A percentile compares a stretch with the other conserved stretches of the same genome.
These are phyloP conservation scores for Drosophila lutescens DNA, from an alignment of 2,888 invertebrate species.

Conservation along the genomic window DNA sequence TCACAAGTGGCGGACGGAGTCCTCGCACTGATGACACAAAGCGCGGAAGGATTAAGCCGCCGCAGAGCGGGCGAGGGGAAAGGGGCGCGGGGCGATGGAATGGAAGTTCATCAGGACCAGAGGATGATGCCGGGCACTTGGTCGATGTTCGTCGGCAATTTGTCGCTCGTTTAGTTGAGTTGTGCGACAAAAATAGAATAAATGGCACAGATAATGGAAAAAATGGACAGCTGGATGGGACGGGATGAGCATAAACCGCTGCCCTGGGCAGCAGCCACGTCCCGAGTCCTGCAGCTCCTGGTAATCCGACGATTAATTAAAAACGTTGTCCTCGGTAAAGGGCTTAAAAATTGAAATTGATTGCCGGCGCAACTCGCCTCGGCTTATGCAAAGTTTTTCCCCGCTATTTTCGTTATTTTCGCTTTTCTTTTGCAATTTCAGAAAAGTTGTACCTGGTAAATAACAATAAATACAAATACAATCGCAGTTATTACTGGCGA, in stretches of 20 bases:
- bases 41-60: conserved; percentile 74
- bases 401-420: background rate
- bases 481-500: conserved; percentile 71
- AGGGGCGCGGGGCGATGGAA: conserved; percentile 50
- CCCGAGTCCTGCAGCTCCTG: conserved; percentile 53
- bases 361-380: conserved; percentile 55
- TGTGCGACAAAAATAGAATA: conserved; percentile 79
- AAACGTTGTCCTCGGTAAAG: conserved; percentile 81
- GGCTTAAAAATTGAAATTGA: conserved; percentile 79
- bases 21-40: conserved; percentile 70
- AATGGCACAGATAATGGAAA: conserved; percentile 75
- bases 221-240: conserved; percentile 66
- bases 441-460: conserved; percentile 58
- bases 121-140: conserved; percentile 24
- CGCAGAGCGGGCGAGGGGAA: conserved; percentile 34
- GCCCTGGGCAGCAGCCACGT: conserved; percentile 41
- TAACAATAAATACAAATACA: conserved; percentile 72
- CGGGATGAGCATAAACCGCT: conserved; percentile 59
- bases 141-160: conserved; percentile 64
- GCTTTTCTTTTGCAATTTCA: conserved; percentile 50
- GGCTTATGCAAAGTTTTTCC: conserved; percentile 65
- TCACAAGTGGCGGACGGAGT: conserved; percentile 58
- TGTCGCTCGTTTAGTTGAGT: conserved; percentile 81
- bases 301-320: conserved; percentile 83
- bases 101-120: conserved; percentile 73